Evolutionary conservation across 2,888 invertebrate genomes (phyloP).

Genomic region (Drosophila tanythrix): DNA sequence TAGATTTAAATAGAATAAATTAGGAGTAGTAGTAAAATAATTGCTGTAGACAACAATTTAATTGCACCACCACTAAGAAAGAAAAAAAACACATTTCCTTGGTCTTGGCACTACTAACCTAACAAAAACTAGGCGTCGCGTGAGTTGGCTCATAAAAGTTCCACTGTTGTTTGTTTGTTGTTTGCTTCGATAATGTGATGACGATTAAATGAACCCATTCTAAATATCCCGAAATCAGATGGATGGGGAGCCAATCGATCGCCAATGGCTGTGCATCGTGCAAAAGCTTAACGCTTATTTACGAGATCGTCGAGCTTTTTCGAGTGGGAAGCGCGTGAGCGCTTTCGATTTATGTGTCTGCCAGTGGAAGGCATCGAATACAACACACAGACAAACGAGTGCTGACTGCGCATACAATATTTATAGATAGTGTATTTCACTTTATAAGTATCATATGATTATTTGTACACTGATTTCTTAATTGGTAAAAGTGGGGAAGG

Average conservation of each 20-base stretch:
- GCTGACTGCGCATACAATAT: conserved; percentile 12
- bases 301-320: conserved; percentile 12
- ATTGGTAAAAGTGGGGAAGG: neutral
- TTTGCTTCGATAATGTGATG: conserved; percentile 35
- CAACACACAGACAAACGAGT: neutral
- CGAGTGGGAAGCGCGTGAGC: conserved; percentile 55
- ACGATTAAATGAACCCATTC: conserved; percentile 7
- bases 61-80: neutral
- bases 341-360: conserved; percentile 35
- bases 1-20: neutral
- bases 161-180: conserved; percentile 25
- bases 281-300: conserved; percentile 33
- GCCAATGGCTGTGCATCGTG: neutral
- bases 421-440: conserved; percentile 23
- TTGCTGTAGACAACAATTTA: neutral
- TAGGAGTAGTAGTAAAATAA: neutral
- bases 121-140: conserved; percentile 14
- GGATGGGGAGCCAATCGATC: neutral
- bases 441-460: conserved; percentile 21
- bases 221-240: conserved; percentile 26
- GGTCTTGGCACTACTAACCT: conserved; percentile 21
- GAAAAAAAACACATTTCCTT: neutral
- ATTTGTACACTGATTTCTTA: conserved; percentile 34
- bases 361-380: neutral
- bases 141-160: conserved; percentile 13